These are phyloP conservation scores for Oscheius onirici DNA, from an alignment of 2,888 invertebrate species.

Conservation along the genomic window DNA sequence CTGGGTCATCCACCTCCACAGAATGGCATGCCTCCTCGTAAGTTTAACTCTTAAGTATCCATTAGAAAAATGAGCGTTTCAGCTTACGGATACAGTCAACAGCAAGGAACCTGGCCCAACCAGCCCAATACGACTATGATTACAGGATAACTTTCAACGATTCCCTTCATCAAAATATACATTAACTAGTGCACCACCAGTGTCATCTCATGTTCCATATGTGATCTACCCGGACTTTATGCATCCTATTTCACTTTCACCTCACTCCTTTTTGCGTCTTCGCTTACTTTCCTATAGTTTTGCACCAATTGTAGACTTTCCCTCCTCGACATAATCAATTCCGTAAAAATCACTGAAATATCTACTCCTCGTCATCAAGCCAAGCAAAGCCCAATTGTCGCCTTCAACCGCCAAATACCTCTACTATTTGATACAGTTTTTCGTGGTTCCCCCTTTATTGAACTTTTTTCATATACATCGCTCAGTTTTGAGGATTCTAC, in stretches of 20 bases:
- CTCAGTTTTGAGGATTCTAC: constrained; percentile 5
- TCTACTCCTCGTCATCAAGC: too few species aligned
- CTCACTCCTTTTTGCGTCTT: background rate
- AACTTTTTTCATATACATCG: background rate
- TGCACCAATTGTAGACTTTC: constrained; percentile 6
- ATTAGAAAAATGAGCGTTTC: background rate
- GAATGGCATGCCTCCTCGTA: constrained; percentile 39
- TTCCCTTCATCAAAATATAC: background rate
- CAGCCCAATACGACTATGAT: constrained; percentile 55
- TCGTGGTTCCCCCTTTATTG: background rate
- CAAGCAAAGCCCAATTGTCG: constrained; percentile 1
- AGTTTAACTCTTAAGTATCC: background rate
- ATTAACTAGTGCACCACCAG: constrained; percentile 21
- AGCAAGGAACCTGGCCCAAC: constrained; percentile 38
- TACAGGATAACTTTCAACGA: constrained; percentile 36
- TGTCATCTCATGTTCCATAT: constrained; percentile 21
- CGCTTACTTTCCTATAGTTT: background rate
- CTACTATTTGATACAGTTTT: background rate
- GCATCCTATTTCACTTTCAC: constrained; percentile 29
- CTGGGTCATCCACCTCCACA: constrained; percentile 36
- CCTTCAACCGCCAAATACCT: constrained; percentile 28
- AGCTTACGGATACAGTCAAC: constrained; percentile 32
- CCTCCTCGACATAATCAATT: constrained; percentile 16
- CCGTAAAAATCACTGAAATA: background rate
- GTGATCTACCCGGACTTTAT: constrained; percentile 23